phyloP scores from a whole-genome alignment of 2,113 vertebrate genomes.

The Ranitomeya imitator region DNA sequence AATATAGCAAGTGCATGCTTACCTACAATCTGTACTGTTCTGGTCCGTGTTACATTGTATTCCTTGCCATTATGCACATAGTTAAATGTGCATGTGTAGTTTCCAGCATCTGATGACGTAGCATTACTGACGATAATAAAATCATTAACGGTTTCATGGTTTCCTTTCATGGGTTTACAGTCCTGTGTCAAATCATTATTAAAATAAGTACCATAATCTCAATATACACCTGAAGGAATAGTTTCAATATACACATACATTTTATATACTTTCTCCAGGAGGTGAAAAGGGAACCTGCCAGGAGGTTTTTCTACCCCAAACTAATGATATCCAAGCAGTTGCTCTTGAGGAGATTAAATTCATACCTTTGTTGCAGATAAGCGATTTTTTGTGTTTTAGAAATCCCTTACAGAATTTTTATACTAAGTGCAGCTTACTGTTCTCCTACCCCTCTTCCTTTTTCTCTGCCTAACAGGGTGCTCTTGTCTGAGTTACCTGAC shows the following conservation, averaged over 20 bases:
- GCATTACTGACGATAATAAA: not conserved
- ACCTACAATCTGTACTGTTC: not conserved
- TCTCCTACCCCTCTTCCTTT: too few relatives aligned
- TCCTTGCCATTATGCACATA: not conserved
- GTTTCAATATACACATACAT: not conserved
- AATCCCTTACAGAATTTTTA: too few relatives aligned
- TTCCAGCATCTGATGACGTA: not conserved
- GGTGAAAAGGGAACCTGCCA: too few relatives aligned
- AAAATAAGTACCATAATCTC: not conserved
- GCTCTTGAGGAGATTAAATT: too few relatives aligned
- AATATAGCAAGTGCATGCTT: not conserved
- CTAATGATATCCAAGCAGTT: too few relatives aligned
- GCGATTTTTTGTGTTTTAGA: too few relatives aligned
- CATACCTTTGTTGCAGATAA: too few relatives aligned
- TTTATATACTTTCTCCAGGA: too few relatives aligned
- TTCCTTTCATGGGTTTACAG: not conserved
- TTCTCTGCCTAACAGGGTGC: too few relatives aligned
- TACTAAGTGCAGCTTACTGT: too few relatives aligned
- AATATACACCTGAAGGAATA: not conserved
- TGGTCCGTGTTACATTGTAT: not conserved
- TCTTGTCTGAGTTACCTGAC: too few relatives aligned
- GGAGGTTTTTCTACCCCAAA: too few relatives aligned
- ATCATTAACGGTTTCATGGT: not conserved
- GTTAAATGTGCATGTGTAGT: not conserved
- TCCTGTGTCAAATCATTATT: not conserved